Base-by-base conservation (phyloP, 2,113 vertebrate species). In the Neomonachus schauinslandi region DNA sequence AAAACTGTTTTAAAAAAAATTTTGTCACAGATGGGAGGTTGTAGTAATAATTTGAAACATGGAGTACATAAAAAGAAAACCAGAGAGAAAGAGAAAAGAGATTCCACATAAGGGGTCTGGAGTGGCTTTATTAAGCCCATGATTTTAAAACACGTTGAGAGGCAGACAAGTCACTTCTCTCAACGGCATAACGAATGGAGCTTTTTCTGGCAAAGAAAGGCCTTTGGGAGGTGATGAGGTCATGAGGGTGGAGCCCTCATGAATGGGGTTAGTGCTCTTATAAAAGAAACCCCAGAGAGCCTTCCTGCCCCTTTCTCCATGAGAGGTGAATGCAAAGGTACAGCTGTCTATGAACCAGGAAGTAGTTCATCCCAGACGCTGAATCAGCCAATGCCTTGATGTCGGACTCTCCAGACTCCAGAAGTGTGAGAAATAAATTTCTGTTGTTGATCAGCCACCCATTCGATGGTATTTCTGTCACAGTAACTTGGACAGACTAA, bases 161-260 rank as follows among this genome's bases (percentile, higher is more conserved):
- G n/a, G 61, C 82, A 55, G 65, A 46, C 81, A 77, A 31, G 12
- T 36, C 76, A 15, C 57, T 88, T 82, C 81, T 72, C 67, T 7
- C 84, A 59, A 2, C 31, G 67, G 71, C 42, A 18, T 88, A 19
- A n/a, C 14, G 39, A 97, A 67, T 22, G 31, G 80, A 49, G 39
- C 8, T 61, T 65, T 96, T 74, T 85, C 57, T 59, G 72, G 26
- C 13, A 79, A 88, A 82, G 80, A 91, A 93, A 95, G 69, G 36
- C 26, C 55, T 63, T 71, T 71, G 39, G 42, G 22, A 80, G 21
- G 28, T 33, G 14, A 65, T 31, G 10, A n/a, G 28, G 59, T 87
- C n/a, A 55, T 49, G 22, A 83, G 53, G 67, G 15, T 21, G 53
- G 81, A 76, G 33, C 24, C 91, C 7, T 71, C 71, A 13, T 21